A percentile compares a stretch with the other conserved stretches of the same genome.
These are phyloP conservation scores for Paracanthobrama guichenoti DNA, from an alignment of 2,113 vertebrate species.

Conservation along the genomic window DNA sequence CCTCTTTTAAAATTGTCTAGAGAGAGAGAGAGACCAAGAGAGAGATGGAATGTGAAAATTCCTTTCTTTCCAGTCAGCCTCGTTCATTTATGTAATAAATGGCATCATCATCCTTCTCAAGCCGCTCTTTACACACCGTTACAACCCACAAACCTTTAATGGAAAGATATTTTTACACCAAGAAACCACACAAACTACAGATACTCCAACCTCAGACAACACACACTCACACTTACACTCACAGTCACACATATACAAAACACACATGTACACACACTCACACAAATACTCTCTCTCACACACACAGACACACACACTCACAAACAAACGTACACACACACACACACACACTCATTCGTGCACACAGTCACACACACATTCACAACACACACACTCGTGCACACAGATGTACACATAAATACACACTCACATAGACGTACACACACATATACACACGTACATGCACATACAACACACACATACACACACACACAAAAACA, in stretches of 20 bases:
- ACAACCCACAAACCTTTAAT: background rate
- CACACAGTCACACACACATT: background rate
- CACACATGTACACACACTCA: background rate
- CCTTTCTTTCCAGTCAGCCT: background rate
- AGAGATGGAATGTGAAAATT: background rate
- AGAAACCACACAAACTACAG: background rate
- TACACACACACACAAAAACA: background rate
- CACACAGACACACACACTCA: background rate
- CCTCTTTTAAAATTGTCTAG: slow-evolving; percentile 93
- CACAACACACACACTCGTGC: too few species aligned
- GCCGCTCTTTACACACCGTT: background rate
- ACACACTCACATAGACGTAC: too few species aligned
- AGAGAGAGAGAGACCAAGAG: background rate
- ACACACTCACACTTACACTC: slow-evolving; percentile 13
- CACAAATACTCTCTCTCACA: background rate
- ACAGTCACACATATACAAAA: too few species aligned
- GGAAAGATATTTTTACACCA: background rate
- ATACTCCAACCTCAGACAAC: background rate
- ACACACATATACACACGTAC: too few species aligned
- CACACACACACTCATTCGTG: background rate
- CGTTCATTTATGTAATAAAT: background rate
- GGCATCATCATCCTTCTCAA: background rate
- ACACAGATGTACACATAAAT: too few species aligned
- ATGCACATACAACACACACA: background rate
- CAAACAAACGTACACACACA: background rate